Evolutionary conservation across 2,113 vertebrate genomes (phyloP), one percentile per base, ranked within the genome.

Genomic region (Microcebus lehilahytsara): DNA sequence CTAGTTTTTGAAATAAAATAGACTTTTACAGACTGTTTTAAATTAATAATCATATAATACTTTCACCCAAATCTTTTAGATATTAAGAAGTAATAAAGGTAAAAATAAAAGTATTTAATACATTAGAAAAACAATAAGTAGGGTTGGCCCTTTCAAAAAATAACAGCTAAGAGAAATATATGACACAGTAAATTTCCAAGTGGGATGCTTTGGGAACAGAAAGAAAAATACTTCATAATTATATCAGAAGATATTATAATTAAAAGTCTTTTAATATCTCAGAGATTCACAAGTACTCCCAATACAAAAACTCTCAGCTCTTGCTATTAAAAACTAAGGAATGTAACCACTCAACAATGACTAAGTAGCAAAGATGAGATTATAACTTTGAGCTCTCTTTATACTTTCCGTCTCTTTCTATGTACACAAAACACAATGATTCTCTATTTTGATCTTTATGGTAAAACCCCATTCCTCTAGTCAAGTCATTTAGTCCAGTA

Each of bases 41-140:
- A 94, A 97, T 97, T 96, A 97, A 53, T 67, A 96, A 72, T 71
- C 64, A 37, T 40, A 90, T 67, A 95, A 89, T 42, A 90, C 11
- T 32, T 81, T 83, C 92, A 96, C 69, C 58, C 22, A 94, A 89
- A 27, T 86, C 69, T 92, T 84, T 96, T 96, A 86, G 37, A 53
- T 71, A 91, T 74, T 67, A 85, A 96, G 17, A 94, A 95, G 25
- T n/a, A 93, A 88, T 25, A 93, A 92, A 97, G 22, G 67, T 85
- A 97, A 98, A 98, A 89, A 53, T 69, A 64, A 51, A 95, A 77
- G 67, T 1, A 89, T 84, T 96, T 91, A 85, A 91, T 91, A 53
- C 14, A 85, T 25, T 93, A 96, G 72, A 56, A 78, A 96, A 91
- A 91, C 25, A 90, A 53, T 16, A 94, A 66, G 22, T 84, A 94